phyloP scores from a whole-genome alignment of 2,888 invertebrate species.

The Ormyrus pomaceus region DNA sequence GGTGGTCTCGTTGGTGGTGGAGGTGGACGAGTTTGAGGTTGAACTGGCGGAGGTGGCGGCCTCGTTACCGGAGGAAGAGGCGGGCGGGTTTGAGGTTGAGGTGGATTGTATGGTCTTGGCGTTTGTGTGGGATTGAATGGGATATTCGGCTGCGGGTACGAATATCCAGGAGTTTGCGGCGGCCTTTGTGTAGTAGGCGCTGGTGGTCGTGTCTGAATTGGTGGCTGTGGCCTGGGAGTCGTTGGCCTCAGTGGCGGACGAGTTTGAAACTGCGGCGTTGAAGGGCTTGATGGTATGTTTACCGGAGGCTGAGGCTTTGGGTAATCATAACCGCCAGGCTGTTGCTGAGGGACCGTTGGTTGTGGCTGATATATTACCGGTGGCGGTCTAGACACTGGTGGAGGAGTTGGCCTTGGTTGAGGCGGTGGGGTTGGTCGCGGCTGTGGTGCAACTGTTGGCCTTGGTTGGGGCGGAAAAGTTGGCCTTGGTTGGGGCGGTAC shows the following conservation, averaged over 20 bases:
- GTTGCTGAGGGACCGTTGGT: conserved; percentile 71
- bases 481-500: conserved; percentile 38
- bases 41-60: conserved; percentile 55
- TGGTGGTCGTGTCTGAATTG: conserved; percentile 39
- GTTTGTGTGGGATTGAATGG: conserved; percentile 3
- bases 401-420: conserved; percentile 4
- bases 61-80: conserved; percentile 52
- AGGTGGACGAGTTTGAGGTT: conserved; percentile 24
- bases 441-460: conserved; percentile 56
- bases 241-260: conserved; percentile 1
- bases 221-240: neutral
- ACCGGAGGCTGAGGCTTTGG: conserved; percentile 58
- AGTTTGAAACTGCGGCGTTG: neutral
- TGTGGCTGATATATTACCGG: conserved; percentile 36
- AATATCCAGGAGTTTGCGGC: conserved; percentile 37
- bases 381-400: conserved; percentile 57
- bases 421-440: conserved; percentile 29
- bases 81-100: neutral
- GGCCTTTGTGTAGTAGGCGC: conserved; percentile 51
- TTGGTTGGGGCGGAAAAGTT: conserved; percentile 50
- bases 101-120: conserved; percentile 13
- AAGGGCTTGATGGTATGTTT: conserved; percentile 40
- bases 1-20: conserved; percentile 56
- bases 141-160: conserved; percentile 25
- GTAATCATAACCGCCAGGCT: conserved; percentile 64